Base-by-base conservation (phyloP, 2,888 invertebrate species). In the Microctonus aethiopoides region DNA sequence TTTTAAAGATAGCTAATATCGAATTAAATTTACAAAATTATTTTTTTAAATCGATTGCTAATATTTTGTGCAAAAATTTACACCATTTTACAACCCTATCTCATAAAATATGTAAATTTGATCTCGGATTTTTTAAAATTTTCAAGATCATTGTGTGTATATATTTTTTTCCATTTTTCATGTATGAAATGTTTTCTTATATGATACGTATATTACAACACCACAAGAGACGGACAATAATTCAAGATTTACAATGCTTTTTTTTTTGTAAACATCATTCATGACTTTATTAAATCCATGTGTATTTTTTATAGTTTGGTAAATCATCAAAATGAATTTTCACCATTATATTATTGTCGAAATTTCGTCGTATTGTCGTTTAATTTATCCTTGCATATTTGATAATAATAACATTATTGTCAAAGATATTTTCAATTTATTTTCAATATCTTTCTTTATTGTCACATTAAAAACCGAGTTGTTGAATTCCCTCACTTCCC, bases 61-160 rank as follows among this genome's bases (percentile, higher is more conserved):
- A 76, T 65, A 70, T 75, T 83, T 84, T 84, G 84, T 84, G 84
- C 83, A 84, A 84, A 85, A 85, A 84, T 80, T 85, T 67, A 68
- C 71, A 71, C 71, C 70, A 71, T 68, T 67, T 62, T 65, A 54
- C 67, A 52, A 60, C 36, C 63, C 66, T 63, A 63, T 16, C n/a
- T 24, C 10, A 34, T 46, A 13, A 29, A 46, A 24, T 13, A 24
- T 32, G 9, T 24, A 11, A 39, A 46, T 7, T 39, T 24, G 13
- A 26, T 16, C 13, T 24, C 16, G 29, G 26, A 36, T 54, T 32
- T 16, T 46, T 9, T 7, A 7, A 46, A 16, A 16, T 16, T 16
- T 16, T n/a, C 16, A 16, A 16, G 46, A 16, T 4, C 20, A 7
- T 9, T 1, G 46, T 39, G 7, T 16, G 9, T 16, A 3, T 46